Evolutionary conservation across 37 sponge, comb jelly and placozoan genomes (phyloP).

Genomic region (Bolinopsis microptera): DNA sequence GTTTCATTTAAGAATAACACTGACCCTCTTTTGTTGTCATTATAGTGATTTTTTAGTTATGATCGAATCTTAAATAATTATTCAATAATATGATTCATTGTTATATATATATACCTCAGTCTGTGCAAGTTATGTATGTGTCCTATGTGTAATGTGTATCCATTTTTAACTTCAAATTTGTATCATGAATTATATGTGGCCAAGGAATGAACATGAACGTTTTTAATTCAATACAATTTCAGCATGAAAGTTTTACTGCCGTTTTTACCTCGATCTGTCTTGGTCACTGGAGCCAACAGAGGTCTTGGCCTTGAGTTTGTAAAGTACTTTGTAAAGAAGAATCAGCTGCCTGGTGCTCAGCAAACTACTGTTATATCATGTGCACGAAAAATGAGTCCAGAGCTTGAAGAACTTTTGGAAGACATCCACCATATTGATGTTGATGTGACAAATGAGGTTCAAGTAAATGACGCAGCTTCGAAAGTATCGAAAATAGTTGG

Average conservation of each 20-base stretch:
- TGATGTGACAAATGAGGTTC: slow-evolving; percentile 6
- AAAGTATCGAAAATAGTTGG: slow-evolving; percentile 36
- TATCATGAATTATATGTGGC: no score
- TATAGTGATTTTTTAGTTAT: no score
- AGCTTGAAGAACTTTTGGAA: slow-evolving; percentile 25
- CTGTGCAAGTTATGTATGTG: no score
- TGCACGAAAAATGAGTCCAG: slow-evolving; percentile 29
- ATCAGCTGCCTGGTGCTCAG: neutral
- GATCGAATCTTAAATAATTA: no score
- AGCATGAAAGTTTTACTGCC: neutral
- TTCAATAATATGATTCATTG: no score
- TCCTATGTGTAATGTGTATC: no score
- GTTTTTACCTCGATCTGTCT: slow-evolving; percentile 26
- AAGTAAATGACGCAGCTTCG: slow-evolving; percentile 28
- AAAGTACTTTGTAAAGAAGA: neutral
- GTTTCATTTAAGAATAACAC: no score
- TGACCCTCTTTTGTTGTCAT: no score
- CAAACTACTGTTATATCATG: slow-evolving; percentile 5
- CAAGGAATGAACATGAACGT: no score
- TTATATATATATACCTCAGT: no score
- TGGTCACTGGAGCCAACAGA: slow-evolving; percentile 64
- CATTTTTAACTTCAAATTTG: no score
- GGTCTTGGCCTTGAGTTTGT: slow-evolving; percentile 63
- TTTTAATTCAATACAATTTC: no score
- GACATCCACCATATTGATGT: slow-evolving; percentile 32